Base-by-base conservation (phyloP, 1,140 invertebrate genomes). In the Zaprionus davidi region DNA sequence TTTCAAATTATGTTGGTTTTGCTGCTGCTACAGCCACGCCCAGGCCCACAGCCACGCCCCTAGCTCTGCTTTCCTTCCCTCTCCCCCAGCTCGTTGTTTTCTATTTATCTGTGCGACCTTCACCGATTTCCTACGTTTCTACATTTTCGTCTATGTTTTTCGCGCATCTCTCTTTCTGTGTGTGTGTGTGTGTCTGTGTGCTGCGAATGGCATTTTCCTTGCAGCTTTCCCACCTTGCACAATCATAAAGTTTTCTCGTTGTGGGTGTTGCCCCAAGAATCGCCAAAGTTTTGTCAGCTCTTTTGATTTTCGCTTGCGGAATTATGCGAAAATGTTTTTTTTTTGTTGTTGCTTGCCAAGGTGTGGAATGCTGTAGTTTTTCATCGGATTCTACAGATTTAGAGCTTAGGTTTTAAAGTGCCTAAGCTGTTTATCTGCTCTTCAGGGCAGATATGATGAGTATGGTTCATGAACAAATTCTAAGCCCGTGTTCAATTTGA, bases 1-100 rank as follows among this genome's bases (percentile, higher is more conserved):
- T 88, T 88, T 88, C 84, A 88, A 90, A 88, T 88, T 88, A 88
- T 88, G 76, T 82, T 84, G 76, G 66, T 78, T 79, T 78, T 82
- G 66, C 67, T 62, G 75, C 72, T 62, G 64, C 66, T 57, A 22
- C 22, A 6, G 46, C 36, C 31, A 44, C 17, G 26, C 24, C 31
- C 28, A 49, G 28, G 68, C 53, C 63, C 26, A 11, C 31, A 34
- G 31, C 34, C 36, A 26, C 58, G 34, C 65, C 51, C 24, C 26
- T 11, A 34, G 31, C 9, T 3, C 31, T 34, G 31, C 9, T 34
- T 34, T 9, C 9, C 26, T 46, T 36, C 17, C 38, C 53, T 20
- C 62, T 13, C 26, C 56, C 26, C 24, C n/a, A 13, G 60, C 46
- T 76, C 36, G 59, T 67, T 67, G 62, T 57, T 76, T 67, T 67